Evolutionary conservation across 2,113 vertebrate species (phyloP).

Genomic region (Acanthisitta chloris): DNA sequence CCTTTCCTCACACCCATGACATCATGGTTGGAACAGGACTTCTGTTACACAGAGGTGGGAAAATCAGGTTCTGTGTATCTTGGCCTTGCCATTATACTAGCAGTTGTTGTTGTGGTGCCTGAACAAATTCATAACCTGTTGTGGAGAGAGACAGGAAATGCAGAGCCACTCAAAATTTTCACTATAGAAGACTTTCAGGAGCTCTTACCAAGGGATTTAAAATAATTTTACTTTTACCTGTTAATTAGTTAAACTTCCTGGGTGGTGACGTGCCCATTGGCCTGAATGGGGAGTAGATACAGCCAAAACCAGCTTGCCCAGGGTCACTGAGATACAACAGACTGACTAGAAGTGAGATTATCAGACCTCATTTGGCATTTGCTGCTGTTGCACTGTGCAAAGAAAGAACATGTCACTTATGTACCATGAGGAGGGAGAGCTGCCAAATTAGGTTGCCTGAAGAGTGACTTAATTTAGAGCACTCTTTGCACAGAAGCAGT

Average conservation of each 20-base stretch:
- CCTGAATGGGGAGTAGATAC: neutral
- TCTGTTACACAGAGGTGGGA: neutral
- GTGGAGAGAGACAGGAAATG: neutral
- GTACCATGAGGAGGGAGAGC: neutral
- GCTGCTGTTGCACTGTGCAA: neutral
- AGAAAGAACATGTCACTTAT: neutral
- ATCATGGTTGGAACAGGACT: neutral
- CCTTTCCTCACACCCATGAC: neutral
- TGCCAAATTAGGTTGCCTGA: neutral
- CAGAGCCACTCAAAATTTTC: neutral
- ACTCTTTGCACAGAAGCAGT: neutral
- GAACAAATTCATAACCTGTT: neutral
- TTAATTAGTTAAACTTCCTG: neutral
- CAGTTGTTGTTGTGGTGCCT: neutral
- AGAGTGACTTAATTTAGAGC: neutral
- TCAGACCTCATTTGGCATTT: no score
- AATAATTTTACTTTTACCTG: neutral
- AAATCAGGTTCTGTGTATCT: neutral
- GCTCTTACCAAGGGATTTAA: neutral
- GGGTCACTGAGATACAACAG: neutral
- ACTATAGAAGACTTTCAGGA: neutral
- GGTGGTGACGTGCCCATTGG: neutral
- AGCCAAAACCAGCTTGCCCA: neutral
- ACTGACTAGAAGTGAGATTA: no score
- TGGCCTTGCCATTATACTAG: neutral